A percentile compares a stretch with the other conserved stretches of the same genome.
phyloP scores from a whole-genome alignment of 2,113 vertebrate genomes.

The Gymnogyps californianus region DNA sequence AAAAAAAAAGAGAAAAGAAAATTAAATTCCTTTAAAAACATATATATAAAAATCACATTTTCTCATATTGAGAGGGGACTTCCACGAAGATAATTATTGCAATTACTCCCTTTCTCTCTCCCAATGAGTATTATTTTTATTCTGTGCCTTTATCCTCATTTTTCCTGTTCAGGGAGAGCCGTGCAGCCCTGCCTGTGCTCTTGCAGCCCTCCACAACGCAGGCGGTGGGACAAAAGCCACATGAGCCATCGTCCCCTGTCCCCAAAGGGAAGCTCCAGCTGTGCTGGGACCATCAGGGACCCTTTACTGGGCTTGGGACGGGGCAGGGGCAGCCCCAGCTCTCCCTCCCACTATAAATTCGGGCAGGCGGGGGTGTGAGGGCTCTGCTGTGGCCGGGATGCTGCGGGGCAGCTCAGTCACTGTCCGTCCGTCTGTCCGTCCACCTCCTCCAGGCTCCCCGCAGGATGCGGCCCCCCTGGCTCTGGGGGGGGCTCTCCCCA shows the following conservation, averaged over 20 bases:
- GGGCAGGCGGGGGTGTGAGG: rapidly evolving
- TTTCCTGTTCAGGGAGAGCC: not conserved
- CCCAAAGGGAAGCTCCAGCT: not conserved
- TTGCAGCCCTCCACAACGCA: rapidly evolving
- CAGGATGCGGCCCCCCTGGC: not conserved
- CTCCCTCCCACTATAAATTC: not conserved
- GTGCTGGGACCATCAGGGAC: not conserved
- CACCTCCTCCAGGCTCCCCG: not conserved
- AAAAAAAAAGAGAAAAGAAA: not conserved
- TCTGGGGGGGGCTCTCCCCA: not conserved
- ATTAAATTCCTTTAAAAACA: not conserved
- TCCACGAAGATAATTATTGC: not conserved
- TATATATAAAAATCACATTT: constrained; percentile 16
- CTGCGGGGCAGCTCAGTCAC: rapidly evolving
- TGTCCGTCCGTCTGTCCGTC: no score
- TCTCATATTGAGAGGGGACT: not conserved
- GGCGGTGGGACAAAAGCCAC: not conserved
- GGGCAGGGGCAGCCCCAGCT: not conserved
- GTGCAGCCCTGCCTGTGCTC: not conserved
- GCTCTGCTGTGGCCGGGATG: not conserved
- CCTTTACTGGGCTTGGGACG: not conserved
- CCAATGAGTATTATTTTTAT: not conserved
- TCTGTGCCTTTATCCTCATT: not conserved
- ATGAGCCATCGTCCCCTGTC: rapidly evolving
- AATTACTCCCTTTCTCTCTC: not conserved